Conservation (phyloP, 2,797 vertebrate genomes). For the Propithecus perrieri region DNA sequence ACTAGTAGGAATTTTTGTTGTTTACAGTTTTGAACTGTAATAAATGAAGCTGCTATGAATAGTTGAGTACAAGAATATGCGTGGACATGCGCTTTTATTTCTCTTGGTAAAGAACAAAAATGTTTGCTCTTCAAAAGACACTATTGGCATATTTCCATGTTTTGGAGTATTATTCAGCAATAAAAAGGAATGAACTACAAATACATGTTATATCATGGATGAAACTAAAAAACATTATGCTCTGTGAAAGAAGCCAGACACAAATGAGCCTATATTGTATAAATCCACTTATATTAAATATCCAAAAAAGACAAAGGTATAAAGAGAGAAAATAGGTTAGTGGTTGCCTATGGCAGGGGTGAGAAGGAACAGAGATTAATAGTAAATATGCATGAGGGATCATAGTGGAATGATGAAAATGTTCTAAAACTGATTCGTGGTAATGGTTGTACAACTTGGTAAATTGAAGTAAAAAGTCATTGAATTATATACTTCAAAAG, state of each 20-base stretch:
- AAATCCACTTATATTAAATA: background rate
- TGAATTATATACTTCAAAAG: background rate
- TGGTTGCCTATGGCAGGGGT: background rate
- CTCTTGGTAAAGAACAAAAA: background rate
- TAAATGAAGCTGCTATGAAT: background rate
- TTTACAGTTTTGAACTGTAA: background rate
- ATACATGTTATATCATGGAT: background rate
- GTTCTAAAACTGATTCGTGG: background rate
- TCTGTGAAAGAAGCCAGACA: background rate
- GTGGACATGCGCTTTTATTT: background rate
- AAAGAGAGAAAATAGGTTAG: background rate
- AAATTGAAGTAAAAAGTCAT: background rate
- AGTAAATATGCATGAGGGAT: background rate
- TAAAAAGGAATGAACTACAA: background rate
- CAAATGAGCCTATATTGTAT: background rate
- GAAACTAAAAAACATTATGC: background rate
- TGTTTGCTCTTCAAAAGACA: background rate
- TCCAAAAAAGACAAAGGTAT: background rate
- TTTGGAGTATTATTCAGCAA: background rate
- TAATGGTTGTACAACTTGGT: background rate
- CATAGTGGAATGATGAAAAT: background rate
- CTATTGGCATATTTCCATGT: background rate
- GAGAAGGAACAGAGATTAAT: background rate
- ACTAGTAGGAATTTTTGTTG: background rate
- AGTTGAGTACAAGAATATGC: background rate